Percentiles rank a stretch among this genome's conserved stretches.
phyloP scores from a whole-genome alignment of 2,888 invertebrate genomes.

The Perithous albicinctus region DNA sequence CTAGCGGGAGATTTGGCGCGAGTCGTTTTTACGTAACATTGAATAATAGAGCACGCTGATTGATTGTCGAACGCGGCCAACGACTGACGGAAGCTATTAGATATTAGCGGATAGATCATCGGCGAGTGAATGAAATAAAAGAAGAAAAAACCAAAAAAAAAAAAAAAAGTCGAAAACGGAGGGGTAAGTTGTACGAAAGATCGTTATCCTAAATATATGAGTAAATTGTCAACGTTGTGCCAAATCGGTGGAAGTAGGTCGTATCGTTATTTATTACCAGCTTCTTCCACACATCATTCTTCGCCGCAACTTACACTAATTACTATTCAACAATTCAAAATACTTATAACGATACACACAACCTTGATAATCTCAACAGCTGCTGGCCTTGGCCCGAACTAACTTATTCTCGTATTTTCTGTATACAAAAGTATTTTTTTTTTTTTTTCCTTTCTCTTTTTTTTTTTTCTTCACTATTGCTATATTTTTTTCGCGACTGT shows the following conservation, averaged over 20 bases:
- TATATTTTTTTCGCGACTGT: constrained; percentile 42
- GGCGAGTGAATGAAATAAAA: neutral
- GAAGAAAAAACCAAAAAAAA: neutral
- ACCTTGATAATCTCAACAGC: constrained; percentile 85
- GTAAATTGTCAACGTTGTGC: constrained; percentile 13
- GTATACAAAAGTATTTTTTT: constrained; percentile 80
- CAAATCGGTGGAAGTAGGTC: constrained; percentile 56
- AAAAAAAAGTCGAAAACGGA: neutral
- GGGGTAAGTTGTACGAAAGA: neutral
- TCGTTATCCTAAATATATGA: neutral
- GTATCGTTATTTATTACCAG: constrained; percentile 50
- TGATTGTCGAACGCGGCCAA: too few species aligned
- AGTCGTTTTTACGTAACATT: constrained; percentile 63
- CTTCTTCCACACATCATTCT: constrained; percentile 40
- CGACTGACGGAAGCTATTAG: too few species aligned
- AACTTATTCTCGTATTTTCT: constrained; percentile 76
- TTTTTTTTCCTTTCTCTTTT: constrained; percentile 44
- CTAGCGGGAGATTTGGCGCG: constrained; percentile 65
- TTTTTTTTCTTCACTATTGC: constrained; percentile 50
- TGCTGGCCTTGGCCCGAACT: constrained; percentile 82
- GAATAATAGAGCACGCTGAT: too few species aligned
- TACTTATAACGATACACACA: constrained; percentile 84
- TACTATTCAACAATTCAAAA: constrained; percentile 84
- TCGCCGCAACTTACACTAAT: constrained; percentile 79
- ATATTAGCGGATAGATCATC: neutral